Percentiles rank a stretch among this genome's conserved stretches.
These are phyloP conservation scores for Drosophila pachea DNA, from an alignment of 1,140 invertebrate genomes.

Conservation along the genomic window DNA sequence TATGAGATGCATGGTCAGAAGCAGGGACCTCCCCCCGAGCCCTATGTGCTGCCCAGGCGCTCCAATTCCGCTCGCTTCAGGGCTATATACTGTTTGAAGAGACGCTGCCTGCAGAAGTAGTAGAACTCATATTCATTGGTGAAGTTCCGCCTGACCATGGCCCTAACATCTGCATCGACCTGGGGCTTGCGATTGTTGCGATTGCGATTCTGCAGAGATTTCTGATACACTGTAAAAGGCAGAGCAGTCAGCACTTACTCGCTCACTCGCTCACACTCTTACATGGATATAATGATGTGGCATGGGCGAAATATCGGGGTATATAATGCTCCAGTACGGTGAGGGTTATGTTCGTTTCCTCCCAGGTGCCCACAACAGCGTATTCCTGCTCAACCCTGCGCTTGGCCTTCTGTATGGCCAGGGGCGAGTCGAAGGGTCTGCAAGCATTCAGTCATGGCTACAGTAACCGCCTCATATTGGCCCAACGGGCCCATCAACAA, in stretches of 20 bases:
- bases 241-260: background rate
- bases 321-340: constrained; percentile 90
- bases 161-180: constrained; percentile 88
- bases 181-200: constrained; percentile 73
- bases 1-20: too few relatives aligned
- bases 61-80: constrained; percentile 76
- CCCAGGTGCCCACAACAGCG: constrained; percentile 91
- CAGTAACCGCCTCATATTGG: background rate
- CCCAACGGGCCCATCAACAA: background rate
- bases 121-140: constrained; percentile 94
- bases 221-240: constrained; percentile 76
- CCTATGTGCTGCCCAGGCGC: background rate
- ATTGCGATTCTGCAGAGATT: constrained; percentile 58
- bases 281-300: constrained; percentile 78
- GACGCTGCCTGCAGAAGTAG: constrained; percentile 90
- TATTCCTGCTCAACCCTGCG: constrained; percentile 90
- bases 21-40: too few relatives aligned
- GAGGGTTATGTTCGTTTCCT: constrained; percentile 90
- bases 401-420: constrained; percentile 89
- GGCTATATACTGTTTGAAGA: constrained; percentile 88
- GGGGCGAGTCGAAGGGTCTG: constrained; percentile 90
- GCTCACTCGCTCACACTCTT: constrained; percentile 29
- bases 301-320: constrained; percentile 89
- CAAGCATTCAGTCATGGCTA: constrained; percentile 31
- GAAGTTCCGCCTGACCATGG: constrained; percentile 89